These are phyloP conservation scores for Novumbra hubbsi DNA, from an alignment of 2,797 vertebrate genomes.

Conservation along the genomic window DNA sequence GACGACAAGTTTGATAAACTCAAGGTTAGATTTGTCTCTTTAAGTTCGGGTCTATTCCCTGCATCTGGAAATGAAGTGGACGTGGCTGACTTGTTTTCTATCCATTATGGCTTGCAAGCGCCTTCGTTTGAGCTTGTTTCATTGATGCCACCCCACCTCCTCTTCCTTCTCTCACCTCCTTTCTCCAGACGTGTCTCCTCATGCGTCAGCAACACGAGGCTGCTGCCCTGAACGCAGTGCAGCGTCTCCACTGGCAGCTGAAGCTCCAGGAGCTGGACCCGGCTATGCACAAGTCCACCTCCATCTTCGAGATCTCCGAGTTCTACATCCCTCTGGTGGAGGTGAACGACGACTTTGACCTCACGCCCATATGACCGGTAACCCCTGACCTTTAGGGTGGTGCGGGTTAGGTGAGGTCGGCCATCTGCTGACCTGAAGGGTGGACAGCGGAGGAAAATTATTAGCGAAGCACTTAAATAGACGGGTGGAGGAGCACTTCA, in stretches of 20 bases:
- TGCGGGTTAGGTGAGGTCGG: slow-evolving; percentile 9
- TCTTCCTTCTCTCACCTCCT: not conserved
- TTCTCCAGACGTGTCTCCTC: slow-evolving; percentile 89
- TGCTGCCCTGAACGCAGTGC: slow-evolving; percentile 94
- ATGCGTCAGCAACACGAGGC: slow-evolving; percentile 99
- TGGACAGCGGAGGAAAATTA: slow-evolving; percentile 17
- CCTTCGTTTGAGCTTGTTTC: too few species aligned
- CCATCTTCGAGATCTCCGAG: slow-evolving; percentile 98
- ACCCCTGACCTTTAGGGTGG: not conserved
- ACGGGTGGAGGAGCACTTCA: too few species aligned
- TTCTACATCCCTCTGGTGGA: slow-evolving; percentile 98
- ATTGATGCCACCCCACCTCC: too few species aligned
- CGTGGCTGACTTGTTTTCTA: not conserved
- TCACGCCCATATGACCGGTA: slow-evolving; percentile 91
- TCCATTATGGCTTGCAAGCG: not conserved
- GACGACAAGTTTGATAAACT: slow-evolving; percentile 99
- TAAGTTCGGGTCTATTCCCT: not conserved
- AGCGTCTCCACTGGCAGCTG: slow-evolving; percentile 98
- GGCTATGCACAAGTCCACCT: slow-evolving; percentile 95
- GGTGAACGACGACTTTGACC: slow-evolving; percentile 97
- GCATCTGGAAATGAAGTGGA: not conserved
- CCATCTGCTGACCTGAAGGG: slow-evolving; percentile 22
- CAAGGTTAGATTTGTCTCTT: slow-evolving; percentile 76
- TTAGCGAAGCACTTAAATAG: slow-evolving; percentile 64
- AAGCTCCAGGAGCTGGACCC: slow-evolving; percentile 98